Conservation (phyloP, 2,797 vertebrate species). For the Takifugu rubripes region DNA sequence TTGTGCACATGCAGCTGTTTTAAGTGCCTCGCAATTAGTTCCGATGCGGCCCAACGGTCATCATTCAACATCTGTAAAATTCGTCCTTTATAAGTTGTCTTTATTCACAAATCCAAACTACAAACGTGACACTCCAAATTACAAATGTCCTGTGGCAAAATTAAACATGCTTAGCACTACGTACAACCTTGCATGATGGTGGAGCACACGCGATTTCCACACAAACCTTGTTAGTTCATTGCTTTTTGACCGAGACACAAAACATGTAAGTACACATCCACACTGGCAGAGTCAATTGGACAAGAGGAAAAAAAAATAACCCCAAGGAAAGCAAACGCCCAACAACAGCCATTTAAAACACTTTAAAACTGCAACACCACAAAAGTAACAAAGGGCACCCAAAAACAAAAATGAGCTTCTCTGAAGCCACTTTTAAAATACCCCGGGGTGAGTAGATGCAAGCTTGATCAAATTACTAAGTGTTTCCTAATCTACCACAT, state of each 20-base stretch:
- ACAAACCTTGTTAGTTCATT: background rate
- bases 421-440: conserved; percentile 78
- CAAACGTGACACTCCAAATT: background rate
- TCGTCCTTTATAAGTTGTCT: conserved; percentile 16
- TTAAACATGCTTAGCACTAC: conserved; percentile 28
- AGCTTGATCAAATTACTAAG: conserved; percentile 63
- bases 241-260: background rate
- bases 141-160: conserved; percentile 2
- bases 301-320: conserved; percentile 13
- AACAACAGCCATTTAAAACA: conserved; percentile 75
- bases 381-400: conserved; percentile 41
- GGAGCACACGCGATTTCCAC: background rate
- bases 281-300: background rate
- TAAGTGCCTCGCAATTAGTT: no score
- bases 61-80: no score
- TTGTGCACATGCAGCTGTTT: no score
- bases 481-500: conserved; percentile 64
- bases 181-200: conserved; percentile 16
- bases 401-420: conserved; percentile 72
- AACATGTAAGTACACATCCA: conserved; percentile 3
- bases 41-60: no score
- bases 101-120: conserved; percentile 44
- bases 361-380: conserved; percentile 62
- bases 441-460: conserved; percentile 75
- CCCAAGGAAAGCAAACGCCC: conserved; percentile 36